These are phyloP conservation scores for Gastrophryne carolinensis DNA, from an alignment of 2,797 vertebrate species.

Conservation along the genomic window DNA sequence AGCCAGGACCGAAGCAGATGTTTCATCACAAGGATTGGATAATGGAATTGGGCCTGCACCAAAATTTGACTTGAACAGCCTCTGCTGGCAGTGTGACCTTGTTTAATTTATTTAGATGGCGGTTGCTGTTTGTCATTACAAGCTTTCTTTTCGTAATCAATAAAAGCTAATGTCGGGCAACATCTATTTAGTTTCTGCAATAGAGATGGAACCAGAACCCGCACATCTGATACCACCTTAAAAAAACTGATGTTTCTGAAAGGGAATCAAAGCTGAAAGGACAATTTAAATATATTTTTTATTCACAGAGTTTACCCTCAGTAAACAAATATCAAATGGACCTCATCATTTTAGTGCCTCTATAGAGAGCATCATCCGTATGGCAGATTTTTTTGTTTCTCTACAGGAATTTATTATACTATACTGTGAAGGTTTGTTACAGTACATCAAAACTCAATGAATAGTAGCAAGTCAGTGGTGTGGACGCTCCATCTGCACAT, in stretches of 20 bases:
- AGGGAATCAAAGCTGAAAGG: neutral
- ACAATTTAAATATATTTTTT: no score
- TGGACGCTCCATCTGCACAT: no score
- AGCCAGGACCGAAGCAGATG: slow-evolving; percentile 37
- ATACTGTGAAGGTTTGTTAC: no score
- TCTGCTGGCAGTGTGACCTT: slow-evolving; percentile 34
- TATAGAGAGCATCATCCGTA: no score
- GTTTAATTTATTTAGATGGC: slow-evolving; percentile 18
- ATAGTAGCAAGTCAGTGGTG: no score
- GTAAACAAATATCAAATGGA: no score
- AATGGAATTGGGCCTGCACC: slow-evolving; percentile 47
- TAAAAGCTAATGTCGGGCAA: neutral
- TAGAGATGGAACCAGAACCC: neutral
- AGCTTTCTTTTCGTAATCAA: neutral
- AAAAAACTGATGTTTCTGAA: neutral
- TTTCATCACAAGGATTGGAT: slow-evolving; percentile 48
- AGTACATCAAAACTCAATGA: no score
- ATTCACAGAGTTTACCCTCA: no score
- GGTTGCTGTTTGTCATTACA: neutral
- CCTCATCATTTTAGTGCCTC: no score
- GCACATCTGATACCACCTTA: neutral
- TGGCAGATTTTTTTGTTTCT: no score
- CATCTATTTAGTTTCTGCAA: neutral
- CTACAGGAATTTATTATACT: no score
- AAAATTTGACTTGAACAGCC: slow-evolving; percentile 22